These are phyloP conservation scores for Notarius lentiginosus DNA, from an alignment of 2,113 vertebrate species.

Conservation along the genomic window DNA sequence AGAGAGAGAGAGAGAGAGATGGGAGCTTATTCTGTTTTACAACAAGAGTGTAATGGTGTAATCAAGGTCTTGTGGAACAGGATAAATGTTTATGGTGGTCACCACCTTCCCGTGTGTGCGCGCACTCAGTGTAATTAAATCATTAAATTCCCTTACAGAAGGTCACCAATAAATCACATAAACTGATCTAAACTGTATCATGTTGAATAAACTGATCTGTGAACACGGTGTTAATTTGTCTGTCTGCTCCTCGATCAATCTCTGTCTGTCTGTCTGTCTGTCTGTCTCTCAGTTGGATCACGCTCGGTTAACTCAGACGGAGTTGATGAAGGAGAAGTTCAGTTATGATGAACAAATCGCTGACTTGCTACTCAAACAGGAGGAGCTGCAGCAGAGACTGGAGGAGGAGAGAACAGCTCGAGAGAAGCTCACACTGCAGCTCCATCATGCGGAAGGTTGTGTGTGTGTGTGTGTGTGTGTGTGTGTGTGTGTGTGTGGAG, in stretches of 20 bases:
- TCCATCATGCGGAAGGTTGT: conserved; percentile 87
- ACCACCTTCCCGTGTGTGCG: neutral
- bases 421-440: conserved; percentile 89
- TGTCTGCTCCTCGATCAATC: neutral
- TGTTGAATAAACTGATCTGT: neutral
- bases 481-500: conserved; percentile 1
- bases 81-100: neutral
- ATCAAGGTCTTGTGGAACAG: neutral
- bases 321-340: conserved; percentile 90
- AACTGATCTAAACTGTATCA: neutral
- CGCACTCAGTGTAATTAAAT: neutral
- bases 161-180: neutral
- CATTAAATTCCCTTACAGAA: neutral
- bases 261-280: neutral
- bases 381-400: conserved; percentile 87
- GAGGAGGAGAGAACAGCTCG: conserved; percentile 81
- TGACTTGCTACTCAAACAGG: conserved; percentile 83
- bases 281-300: conserved; percentile 84
- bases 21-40: neutral
- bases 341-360: conserved; percentile 83
- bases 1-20: neutral
- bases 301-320: conserved; percentile 89
- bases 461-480: conserved; percentile 19
- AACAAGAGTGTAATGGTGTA: neutral
- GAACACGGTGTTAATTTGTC: neutral